Evolutionary conservation across 1,140 invertebrate species (phyloP).

Genomic region (Orchesella cincta): DNA sequence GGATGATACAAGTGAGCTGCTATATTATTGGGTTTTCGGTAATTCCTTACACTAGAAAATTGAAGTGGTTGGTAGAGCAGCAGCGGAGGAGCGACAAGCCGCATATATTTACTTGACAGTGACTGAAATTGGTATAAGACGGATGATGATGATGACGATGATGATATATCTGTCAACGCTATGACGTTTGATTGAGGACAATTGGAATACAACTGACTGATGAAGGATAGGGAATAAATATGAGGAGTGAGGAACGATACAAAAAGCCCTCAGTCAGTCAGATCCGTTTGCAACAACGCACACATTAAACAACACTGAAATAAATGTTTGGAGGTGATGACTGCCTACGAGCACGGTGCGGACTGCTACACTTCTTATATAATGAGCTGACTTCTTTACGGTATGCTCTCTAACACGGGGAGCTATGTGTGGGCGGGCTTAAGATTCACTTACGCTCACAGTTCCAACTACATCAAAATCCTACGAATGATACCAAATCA

Average conservation of each 20-base stretch:
- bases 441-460: background rate
- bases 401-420: background rate
- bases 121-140: conserved; percentile 14
- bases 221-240: background rate
- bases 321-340: too few species aligned
- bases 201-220: background rate
- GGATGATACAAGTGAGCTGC: background rate
- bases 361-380: too few species aligned
- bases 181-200: conserved; percentile 20
- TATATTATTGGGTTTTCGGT: background rate
- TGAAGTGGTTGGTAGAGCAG: background rate
- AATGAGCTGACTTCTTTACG: too few species aligned
- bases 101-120: conserved; percentile 11
- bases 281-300: too few species aligned
- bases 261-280: too few species aligned
- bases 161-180: conserved; percentile 17
- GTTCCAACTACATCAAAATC: background rate
- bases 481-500: too few species aligned
- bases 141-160: background rate
- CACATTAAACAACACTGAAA: too few species aligned
- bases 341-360: too few species aligned
- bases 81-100: background rate
- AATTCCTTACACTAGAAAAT: background rate
- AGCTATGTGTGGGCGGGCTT: background rate
- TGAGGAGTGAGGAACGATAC: background rate